Percentiles rank a stretch among this genome's conserved stretches.
Conservation (phyloP, 2,113 vertebrate genomes). For the Oostethus manadensis region DNA sequence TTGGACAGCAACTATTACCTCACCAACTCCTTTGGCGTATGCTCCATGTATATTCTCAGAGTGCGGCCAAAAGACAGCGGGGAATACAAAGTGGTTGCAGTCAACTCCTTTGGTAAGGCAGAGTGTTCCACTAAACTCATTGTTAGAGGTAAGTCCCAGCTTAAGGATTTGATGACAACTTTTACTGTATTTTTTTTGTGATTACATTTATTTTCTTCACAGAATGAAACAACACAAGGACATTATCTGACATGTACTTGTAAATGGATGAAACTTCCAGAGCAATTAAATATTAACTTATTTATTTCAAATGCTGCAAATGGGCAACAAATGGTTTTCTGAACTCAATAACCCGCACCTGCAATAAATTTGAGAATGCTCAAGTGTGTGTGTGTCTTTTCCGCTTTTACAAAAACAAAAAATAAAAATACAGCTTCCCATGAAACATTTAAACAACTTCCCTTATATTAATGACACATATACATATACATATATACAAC, state of each 20-base stretch:
- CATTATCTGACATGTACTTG: neutral
- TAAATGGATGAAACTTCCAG: neutral
- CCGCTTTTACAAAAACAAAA: too few species aligned
- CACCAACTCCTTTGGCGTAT: constrained; percentile 81
- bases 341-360: too few species aligned
- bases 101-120: constrained; percentile 74
- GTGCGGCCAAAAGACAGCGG: constrained; percentile 73
- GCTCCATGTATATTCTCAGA: constrained; percentile 77
- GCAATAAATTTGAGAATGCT: neutral
- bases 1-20: constrained; percentile 69
- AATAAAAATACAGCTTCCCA: too few species aligned
- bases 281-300: neutral
- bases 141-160: constrained; percentile 74
- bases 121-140: constrained; percentile 73
- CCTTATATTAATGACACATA: too few species aligned
- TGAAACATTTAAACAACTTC: too few species aligned
- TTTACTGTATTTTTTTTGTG: neutral
- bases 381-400: neutral
- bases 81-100: constrained; percentile 77
- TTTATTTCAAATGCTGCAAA: too few species aligned
- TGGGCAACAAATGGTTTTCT: too few species aligned
- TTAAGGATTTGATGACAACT: neutral
- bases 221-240: neutral
- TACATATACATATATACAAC: too few species aligned
- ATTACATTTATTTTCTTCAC: constrained; percentile 1